Conservation (phyloP, 2,888 invertebrate genomes). For the Agonopterix arenella region DNA sequence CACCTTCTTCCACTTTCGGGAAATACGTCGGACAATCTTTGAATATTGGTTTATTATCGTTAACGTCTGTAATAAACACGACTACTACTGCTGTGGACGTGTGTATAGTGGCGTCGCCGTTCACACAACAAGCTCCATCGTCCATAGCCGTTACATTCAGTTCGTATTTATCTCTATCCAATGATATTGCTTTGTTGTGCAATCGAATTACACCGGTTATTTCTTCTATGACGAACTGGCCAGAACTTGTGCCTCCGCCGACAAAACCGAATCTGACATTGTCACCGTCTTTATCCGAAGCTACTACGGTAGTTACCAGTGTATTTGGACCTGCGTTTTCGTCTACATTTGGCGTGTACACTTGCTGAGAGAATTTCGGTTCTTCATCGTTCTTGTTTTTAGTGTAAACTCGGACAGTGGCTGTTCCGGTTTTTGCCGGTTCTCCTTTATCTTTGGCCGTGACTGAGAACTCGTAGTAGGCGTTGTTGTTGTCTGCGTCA, state of each 20-base stretch:
- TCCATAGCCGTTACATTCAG: slow-evolving; percentile 98
- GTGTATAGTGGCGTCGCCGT: slow-evolving; percentile 91
- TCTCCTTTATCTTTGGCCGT: slow-evolving; percentile 97
- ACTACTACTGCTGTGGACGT: slow-evolving; percentile 97
- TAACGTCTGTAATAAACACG: slow-evolving; percentile 97
- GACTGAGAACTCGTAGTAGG: slow-evolving; percentile 96
- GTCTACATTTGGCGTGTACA: slow-evolving; percentile 96
- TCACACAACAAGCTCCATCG: slow-evolving; percentile 97
- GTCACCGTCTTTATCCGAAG: slow-evolving; percentile 98
- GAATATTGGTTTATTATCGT: slow-evolving; percentile 97
- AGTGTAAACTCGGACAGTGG: slow-evolving; percentile 96
- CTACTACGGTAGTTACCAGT: slow-evolving; percentile 96
- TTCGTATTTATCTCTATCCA: slow-evolving; percentile 96
- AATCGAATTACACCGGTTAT: slow-evolving; percentile 95
- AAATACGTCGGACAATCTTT: slow-evolving; percentile 95
- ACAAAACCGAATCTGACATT: slow-evolving; percentile 95
- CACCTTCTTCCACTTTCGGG: slow-evolving; percentile 96
- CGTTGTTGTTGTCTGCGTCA: slow-evolving; percentile 97
- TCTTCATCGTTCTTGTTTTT: slow-evolving; percentile 99
- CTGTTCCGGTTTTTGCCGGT: slow-evolving; percentile 93
- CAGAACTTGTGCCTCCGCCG: slow-evolving; percentile 92
- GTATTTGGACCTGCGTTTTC: slow-evolving; percentile 97
- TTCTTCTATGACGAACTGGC: slow-evolving; percentile 96
- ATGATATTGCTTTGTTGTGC: slow-evolving; percentile 89
- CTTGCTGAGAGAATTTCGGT: slow-evolving; percentile 97